phyloP scores from a whole-genome alignment of 2,888 invertebrate genomes.

The Sinohyriopsis cumingii region DNA sequence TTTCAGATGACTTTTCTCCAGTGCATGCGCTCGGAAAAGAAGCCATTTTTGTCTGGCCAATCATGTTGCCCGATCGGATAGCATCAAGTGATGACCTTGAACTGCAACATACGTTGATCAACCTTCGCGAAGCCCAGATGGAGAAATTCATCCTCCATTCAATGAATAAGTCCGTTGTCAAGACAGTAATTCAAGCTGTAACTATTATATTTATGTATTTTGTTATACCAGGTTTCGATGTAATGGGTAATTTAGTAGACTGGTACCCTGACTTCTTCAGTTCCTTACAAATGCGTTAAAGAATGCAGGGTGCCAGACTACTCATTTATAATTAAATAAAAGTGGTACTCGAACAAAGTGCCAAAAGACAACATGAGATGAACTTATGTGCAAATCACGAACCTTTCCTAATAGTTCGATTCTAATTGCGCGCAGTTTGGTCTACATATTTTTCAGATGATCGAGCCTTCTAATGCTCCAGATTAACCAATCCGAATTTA shows the following conservation, averaged over 20 bases:
- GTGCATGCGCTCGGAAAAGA: constrained; percentile 50
- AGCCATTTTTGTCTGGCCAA: constrained; percentile 56
- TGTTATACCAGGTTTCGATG: not conserved
- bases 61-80: constrained; percentile 52
- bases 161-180: constrained; percentile 54
- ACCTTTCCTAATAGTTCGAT: no score
- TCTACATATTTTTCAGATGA: no score
- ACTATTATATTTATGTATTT: constrained; percentile 3
- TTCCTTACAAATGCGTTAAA: no score
- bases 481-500: no score
- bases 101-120: constrained; percentile 52
- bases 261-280: no score
- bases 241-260: not conserved
- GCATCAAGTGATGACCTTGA: constrained; percentile 41
- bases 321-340: no score
- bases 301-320: no score
- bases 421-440: no score
- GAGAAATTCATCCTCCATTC: constrained; percentile 60
- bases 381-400: no score
- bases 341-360: no score
- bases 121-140: constrained; percentile 54
- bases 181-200: constrained; percentile 55
- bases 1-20: constrained; percentile 60
- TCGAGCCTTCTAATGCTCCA: no score
- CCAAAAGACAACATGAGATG: no score